Base-by-base conservation (phyloP, 2,888 invertebrate species). In the Strigamia transsilvanica region DNA sequence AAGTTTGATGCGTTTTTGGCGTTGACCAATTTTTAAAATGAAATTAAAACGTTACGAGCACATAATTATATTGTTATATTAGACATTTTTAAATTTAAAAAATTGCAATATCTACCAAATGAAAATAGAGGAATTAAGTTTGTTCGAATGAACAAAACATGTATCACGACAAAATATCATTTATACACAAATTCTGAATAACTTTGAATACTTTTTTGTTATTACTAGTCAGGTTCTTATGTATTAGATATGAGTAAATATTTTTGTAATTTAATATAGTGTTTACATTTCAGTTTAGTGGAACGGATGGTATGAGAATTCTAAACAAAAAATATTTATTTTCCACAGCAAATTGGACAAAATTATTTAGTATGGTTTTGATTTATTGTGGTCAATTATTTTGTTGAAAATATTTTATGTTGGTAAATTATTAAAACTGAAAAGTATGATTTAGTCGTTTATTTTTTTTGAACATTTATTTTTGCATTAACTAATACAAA, bases 301-400 rank as follows among this genome's bases (percentile, higher is more conserved):
- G 18, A 56, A 18, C 56, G 56, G n/a, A 18, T 56, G 56, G 18
- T n/a, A 56, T 56, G 56, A 56, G 18, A 18, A 56, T 56, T 56
- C 56, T n/a, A 18, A 56, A 56, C 56, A n/a, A 56, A 56, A 56
- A 56, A n/a, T 18, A 56, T 56, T 56, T 56, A 56, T 56, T 56
- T 56, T 46, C 46, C 46, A 46, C 13, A 46, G 13, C 13, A 56
- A 27, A 18, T 56, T 18, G 15, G 15, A n/a, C 56, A 18, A n/a
- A 18, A n/a, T 9, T n/a, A 4, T 56, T n/a, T 1, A 56, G n/a
- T n/a, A 18, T n/a, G 15, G 18, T 27, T 27, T 27, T 27, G 27
- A 56, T 18, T 56, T 15, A 46, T 13, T 46, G 46, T 46, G 56
- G 18, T n/a, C 27, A 56, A 51, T 56, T n/a, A 18, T 18, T 21